phyloP scores from a whole-genome alignment of 2,797 vertebrate genomes.

The Neolamprologus multifasciatus region DNA sequence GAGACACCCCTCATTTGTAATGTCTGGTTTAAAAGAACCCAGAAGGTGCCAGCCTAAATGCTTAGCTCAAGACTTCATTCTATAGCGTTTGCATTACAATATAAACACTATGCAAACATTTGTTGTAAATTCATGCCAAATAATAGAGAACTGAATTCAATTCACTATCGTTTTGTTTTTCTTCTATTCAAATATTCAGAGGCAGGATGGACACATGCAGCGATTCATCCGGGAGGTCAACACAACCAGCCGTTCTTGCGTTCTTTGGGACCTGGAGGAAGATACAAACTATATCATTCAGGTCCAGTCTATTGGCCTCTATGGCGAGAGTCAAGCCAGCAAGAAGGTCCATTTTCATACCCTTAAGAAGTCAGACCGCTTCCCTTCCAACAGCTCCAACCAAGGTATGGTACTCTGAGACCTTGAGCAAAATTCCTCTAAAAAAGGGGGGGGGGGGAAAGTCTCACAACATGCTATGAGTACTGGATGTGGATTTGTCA shows the following conservation, averaged over 20 bases:
- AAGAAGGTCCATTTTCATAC: conserved; percentile 91
- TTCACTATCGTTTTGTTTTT: neutral
- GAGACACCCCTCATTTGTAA: neutral
- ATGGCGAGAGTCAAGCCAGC: conserved; percentile 93
- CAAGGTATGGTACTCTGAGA: conserved; percentile 76
- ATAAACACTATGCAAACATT: neutral
- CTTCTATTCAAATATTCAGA: conserved; percentile 65
- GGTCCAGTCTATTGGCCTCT: conserved; percentile 92
- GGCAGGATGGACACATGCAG: conserved; percentile 92
- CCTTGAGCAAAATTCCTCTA: neutral
- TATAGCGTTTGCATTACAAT: accelerated
- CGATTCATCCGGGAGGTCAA: conserved; percentile 96
- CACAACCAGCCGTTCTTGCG: conserved; percentile 92
- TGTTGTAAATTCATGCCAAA: neutral
- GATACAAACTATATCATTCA: conserved; percentile 94
- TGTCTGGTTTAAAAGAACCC: neutral
- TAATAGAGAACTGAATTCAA: neutral
- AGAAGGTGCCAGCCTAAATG: neutral
- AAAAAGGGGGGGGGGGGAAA: accelerated
- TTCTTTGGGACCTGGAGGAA: conserved; percentile 95
- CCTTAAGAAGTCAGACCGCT: conserved; percentile 88
- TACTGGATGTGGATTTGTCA: neutral
- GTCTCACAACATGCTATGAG: neutral
- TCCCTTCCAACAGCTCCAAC: conserved; percentile 93
- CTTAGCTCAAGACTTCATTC: neutral